These are phyloP conservation scores for Drepanosiphum platanoidis DNA, from an alignment of 2,888 invertebrate genomes.

Conservation along the genomic window DNA sequence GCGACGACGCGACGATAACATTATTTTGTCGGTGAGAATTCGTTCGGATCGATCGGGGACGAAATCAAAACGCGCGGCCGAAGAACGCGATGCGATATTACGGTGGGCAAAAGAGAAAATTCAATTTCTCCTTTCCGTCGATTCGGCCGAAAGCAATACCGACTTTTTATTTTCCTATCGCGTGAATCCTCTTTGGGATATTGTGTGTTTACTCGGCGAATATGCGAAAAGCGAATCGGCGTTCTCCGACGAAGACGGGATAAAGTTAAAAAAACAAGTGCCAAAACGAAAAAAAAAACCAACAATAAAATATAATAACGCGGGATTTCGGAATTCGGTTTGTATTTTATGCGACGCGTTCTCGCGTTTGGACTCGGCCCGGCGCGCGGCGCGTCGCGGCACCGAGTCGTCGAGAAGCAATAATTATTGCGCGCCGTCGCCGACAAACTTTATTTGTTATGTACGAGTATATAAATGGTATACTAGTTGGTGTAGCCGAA, in stretches of 20 bases:
- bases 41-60: neutral
- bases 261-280: neutral
- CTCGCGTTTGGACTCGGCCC: neutral
- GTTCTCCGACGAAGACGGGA: neutral
- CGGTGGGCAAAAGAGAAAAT: neutral
- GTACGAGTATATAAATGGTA: neutral
- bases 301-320: slow-evolving; percentile 3
- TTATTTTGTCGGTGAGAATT: neutral
- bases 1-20: neutral
- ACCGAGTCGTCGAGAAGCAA: neutral
- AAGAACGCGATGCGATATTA: neutral
- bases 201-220: neutral
- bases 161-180: neutral
- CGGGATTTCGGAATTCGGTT: neutral
- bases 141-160: neutral
- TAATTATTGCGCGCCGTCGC: neutral
- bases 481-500: neutral
- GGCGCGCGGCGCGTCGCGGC: neutral
- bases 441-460: neutral
- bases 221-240: neutral
- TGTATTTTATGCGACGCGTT: neutral
- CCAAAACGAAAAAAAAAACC: too few relatives aligned
- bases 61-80: neutral
- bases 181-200: neutral
- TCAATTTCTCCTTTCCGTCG: neutral